Evolutionary conservation across 2,888 invertebrate genomes (phyloP).

Genomic region (Alsophila aescularia): DNA sequence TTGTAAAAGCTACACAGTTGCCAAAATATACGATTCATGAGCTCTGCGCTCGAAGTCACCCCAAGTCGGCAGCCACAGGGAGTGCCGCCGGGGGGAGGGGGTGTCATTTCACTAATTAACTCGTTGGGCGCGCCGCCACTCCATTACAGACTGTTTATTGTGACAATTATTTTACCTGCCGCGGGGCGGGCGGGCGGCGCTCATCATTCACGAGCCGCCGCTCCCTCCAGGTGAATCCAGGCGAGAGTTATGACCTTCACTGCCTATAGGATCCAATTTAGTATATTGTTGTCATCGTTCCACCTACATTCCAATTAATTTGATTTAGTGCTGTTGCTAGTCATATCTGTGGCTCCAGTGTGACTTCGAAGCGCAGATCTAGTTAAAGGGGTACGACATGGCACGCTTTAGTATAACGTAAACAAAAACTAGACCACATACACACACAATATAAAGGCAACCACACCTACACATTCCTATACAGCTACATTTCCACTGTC

Average conservation of each 20-base stretch:
- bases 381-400: no score
- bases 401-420: no score
- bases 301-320: background rate
- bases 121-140: constrained; percentile 68
- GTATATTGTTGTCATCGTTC: background rate
- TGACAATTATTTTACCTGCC: constrained; percentile 66
- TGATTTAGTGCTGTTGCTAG: constrained; percentile 1
- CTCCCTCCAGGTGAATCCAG: constrained; percentile 16
- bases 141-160: constrained; percentile 79
- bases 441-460: no score
- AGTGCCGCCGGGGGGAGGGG: constrained; percentile 28
- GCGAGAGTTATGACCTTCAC: constrained; percentile 20
- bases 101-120: constrained; percentile 71
- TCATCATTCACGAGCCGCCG: constrained; percentile 20
- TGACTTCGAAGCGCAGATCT: no score
- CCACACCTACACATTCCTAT: no score
- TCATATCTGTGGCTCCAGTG: no score
- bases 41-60: constrained; percentile 26
- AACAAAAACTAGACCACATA: no score
- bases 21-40: constrained; percentile 18
- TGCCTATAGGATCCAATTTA: constrained; percentile 19
- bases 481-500: no score
- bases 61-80: constrained; percentile 14
- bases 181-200: constrained; percentile 12
- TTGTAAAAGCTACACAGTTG: background rate